phyloP scores from a whole-genome alignment of 1,140 invertebrate genomes.

The Bombus balteatus region DNA sequence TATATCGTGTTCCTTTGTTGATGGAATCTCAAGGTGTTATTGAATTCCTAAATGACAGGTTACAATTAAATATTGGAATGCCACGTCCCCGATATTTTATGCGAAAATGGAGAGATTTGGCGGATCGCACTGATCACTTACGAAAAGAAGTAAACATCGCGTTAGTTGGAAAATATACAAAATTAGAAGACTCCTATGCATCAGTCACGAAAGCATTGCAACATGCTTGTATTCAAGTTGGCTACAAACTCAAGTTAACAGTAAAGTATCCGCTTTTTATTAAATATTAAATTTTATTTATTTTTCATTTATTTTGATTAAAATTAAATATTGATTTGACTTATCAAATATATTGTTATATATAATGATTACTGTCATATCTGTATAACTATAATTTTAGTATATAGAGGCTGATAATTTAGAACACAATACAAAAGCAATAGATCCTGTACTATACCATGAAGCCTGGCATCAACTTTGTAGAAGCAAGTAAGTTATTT shows the following conservation, averaged over 20 bases:
- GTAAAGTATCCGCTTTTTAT: conserved; percentile 76
- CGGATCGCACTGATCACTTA: conserved; percentile 91
- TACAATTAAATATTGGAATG: conserved; percentile 89
- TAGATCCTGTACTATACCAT: conserved; percentile 93
- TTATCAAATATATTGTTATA: too few relatives aligned
- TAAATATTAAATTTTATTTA: background rate
- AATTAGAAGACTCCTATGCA: conserved; percentile 97
- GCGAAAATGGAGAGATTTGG: conserved; percentile 95
- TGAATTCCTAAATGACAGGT: conserved; percentile 91
- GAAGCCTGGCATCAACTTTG: conserved; percentile 97
- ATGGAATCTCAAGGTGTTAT: conserved; percentile 96
- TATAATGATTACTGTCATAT: conserved; percentile 13
- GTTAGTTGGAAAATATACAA: conserved; percentile 99
- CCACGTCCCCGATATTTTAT: conserved; percentile 89
- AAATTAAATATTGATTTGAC: too few relatives aligned
- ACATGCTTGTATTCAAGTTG: conserved; percentile 93
- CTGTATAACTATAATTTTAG: conserved; percentile 77
- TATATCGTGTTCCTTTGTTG: conserved; percentile 97
- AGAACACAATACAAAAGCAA: conserved; percentile 88
- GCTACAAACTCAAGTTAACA: conserved; percentile 92
- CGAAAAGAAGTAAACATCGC: conserved; percentile 94
- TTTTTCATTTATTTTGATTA: too few relatives aligned
- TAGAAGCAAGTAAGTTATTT: conserved; percentile 89
- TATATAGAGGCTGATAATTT: conserved; percentile 96
- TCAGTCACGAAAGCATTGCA: conserved; percentile 97